Percentiles rank a stretch among this genome's conserved stretches.
Conservation (phyloP, 2,888 invertebrate genomes). For the Aphodius granarius region DNA sequence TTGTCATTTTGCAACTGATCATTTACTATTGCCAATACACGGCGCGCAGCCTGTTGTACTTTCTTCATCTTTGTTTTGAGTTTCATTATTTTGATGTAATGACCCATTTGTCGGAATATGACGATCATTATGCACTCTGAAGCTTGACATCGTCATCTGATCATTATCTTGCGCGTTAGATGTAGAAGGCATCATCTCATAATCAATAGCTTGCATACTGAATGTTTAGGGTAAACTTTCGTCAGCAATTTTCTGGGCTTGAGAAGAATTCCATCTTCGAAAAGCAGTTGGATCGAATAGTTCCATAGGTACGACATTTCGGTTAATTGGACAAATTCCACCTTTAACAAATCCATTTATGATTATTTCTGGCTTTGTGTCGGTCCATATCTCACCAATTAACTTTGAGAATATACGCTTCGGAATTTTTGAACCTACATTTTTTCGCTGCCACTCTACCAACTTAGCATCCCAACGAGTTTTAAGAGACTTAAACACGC, state of each 20-base stretch:
- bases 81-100: constrained; percentile 19
- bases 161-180: neutral
- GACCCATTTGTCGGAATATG: neutral
- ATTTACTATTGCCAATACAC: constrained; percentile 17
- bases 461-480: constrained; percentile 17
- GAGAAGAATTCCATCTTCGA: constrained; percentile 21
- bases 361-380: constrained; percentile 13
- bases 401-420: constrained; percentile 13
- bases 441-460: constrained; percentile 17
- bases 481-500: constrained; percentile 38
- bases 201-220: neutral
- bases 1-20: constrained; percentile 24
- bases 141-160: neutral
- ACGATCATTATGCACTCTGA: neutral
- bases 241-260: constrained; percentile 16
- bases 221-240: constrained; percentile 19
- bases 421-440: constrained; percentile 12
- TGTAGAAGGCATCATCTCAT: too few species aligned
- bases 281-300: constrained; percentile 24
- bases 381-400: constrained; percentile 18
- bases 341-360: constrained; percentile 10
- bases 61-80: constrained; percentile 22
- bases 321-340: constrained; percentile 17
- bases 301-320: constrained; percentile 24
- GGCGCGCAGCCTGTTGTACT: constrained; percentile 17